Percentiles rank a stretch among this genome's conserved stretches.
These are phyloP conservation scores for Hypsopygia costalis DNA, from an alignment of 2,888 invertebrate genomes.

Conservation along the genomic window DNA sequence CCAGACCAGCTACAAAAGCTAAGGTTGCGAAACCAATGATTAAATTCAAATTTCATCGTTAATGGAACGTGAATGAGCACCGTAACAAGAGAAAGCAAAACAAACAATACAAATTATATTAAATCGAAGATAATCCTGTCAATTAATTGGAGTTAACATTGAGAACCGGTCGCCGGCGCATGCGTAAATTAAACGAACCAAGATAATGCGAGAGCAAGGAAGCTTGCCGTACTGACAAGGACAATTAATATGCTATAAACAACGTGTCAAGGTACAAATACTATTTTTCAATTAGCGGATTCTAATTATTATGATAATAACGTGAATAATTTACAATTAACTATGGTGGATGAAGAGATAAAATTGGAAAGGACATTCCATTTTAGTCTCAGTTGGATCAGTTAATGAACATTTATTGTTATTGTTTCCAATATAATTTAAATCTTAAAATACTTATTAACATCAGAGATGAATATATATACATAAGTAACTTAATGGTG, in stretches of 20 bases:
- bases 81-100: constrained; percentile 59
- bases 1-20: too few species aligned
- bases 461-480: too few species aligned
- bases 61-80: constrained; percentile 43
- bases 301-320: background rate
- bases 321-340: background rate
- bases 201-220: constrained; percentile 52
- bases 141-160: constrained; percentile 78
- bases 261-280: constrained; percentile 24
- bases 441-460: too few species aligned
- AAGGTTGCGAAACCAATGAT: constrained; percentile 12
- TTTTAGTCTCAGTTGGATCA: too few species aligned
- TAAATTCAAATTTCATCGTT: constrained; percentile 40
- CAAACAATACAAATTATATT: constrained; percentile 76
- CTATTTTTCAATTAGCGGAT: background rate
- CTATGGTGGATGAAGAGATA: background rate
- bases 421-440: too few species aligned
- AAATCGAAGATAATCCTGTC: constrained; percentile 79
- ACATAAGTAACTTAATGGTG: too few species aligned
- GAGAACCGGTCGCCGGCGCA: constrained; percentile 69
- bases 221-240: constrained; percentile 37
- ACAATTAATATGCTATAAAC: constrained; percentile 44
- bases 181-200: constrained; percentile 61
- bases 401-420: too few species aligned
- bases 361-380: too few species aligned